Conservation (phyloP, 2,113 vertebrate genomes). For the Nicator chloris region DNA sequence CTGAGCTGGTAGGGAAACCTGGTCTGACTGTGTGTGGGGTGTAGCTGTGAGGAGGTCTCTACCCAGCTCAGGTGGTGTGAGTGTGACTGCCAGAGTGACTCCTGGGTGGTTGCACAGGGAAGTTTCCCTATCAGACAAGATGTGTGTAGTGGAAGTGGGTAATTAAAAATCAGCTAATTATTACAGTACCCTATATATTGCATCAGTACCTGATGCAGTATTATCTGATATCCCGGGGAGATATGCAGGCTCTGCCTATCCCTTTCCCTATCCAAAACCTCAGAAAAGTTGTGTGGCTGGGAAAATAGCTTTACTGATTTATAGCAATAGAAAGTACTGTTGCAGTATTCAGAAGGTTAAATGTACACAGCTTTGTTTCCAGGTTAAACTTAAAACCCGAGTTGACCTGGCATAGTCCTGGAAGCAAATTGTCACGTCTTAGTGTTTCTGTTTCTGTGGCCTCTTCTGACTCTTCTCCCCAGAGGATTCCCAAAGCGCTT, state of each 20-base stretch:
- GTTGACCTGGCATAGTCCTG: not conserved
- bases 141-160: not conserved
- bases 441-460: not conserved
- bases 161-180: not conserved
- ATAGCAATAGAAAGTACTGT: not conserved
- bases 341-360: not conserved
- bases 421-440: not conserved
- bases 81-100: not conserved
- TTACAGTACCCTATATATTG: not conserved
- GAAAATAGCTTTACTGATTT: not conserved
- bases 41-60: not conserved
- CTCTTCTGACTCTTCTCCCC: not conserved
- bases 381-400: not conserved
- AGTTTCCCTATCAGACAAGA: not conserved
- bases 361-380: not conserved
- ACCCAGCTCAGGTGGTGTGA: not conserved
- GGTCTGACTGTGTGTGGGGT: not conserved
- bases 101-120: not conserved
- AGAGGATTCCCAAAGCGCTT: not conserved
- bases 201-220: rapidly evolving
- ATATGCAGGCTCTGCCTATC: not conserved
- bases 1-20: not conserved
- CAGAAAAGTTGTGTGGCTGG: not conserved
- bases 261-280: not conserved
- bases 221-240: not conserved